Percentiles rank a stretch among this genome's conserved stretches.
These are phyloP conservation scores for Drosophila ananassae DNA, from an alignment of 1,140 invertebrate genomes.

Conservation along the genomic window DNA sequence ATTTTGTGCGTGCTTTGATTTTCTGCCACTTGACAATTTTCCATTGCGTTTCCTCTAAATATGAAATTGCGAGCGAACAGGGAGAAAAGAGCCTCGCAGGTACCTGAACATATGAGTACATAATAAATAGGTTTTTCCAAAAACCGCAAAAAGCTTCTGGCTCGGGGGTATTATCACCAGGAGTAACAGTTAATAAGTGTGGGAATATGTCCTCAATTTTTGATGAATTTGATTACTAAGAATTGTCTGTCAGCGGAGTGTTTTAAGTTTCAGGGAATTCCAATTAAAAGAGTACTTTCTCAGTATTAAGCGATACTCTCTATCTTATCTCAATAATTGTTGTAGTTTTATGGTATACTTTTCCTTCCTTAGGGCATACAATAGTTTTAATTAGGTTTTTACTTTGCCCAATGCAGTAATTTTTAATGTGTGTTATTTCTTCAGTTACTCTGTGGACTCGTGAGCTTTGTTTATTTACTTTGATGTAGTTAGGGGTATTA, in stretches of 20 bases:
- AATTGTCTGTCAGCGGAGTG: constrained; percentile 10
- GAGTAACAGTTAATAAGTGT: constrained; percentile 60
- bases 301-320: neutral
- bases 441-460: constrained; percentile 2
- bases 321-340: neutral
- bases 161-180: constrained; percentile 52
- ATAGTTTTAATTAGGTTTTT: constrained; percentile 56
- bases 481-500: constrained; percentile 67
- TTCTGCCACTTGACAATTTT: constrained; percentile 77
- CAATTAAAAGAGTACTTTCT: neutral
- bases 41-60: constrained; percentile 64
- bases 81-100: constrained; percentile 1
- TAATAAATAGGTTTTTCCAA: constrained; percentile 37
- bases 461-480: constrained; percentile 50
- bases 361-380: constrained; percentile 2
- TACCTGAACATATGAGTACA: constrained; percentile 32
- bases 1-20: constrained; percentile 81
- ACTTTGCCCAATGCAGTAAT: constrained; percentile 20
- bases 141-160: constrained; percentile 45
- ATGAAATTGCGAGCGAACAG: constrained; percentile 51
- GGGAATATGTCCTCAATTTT: constrained; percentile 18
- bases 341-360: neutral
- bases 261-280: neutral
- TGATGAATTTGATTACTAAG: constrained; percentile 57
- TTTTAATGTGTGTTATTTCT: constrained; percentile 44